Base-by-base conservation (phyloP, 2,113 vertebrate species). In the Nicator chloris region DNA sequence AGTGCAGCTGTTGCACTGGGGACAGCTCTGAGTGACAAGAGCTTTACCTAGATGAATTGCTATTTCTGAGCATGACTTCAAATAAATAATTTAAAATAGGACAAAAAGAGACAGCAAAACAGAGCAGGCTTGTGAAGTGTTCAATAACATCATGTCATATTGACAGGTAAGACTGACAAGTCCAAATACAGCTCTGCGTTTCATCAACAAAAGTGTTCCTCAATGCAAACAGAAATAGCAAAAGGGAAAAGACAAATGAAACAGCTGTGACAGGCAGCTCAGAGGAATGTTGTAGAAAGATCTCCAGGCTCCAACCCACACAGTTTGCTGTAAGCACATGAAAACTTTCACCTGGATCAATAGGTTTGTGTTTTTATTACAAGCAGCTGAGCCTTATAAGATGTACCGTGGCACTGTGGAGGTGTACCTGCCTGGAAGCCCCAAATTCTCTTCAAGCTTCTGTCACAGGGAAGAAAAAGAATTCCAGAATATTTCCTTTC, bases 131-230 rank as follows among this genome's bases (percentile, higher is more conserved):
- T 47, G 22, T 6, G 2, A 51, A 37, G 50, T 9, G 35, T 59
- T 95, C 82, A 86, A 51, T 39, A 90, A 57, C 61, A 78, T 37
- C 23, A 26, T 39, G 79, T 86, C 82, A 70, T n/a, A 54, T 22
- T 86, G 94, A 95, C 15, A 77, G 60, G 28, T 57, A 77, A 93
- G 91, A 90, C 42, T 88, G 86, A 92, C 82, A 93, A 81, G 39
- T 70, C 64, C 76, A 95, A 95, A 94, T 35, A 90, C 76, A 70
- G 35, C 68, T 57, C 80, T 33, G 64, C 13, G 15, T 92, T 86
- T 60, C 86, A 80, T 81, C 82, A 88, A 64, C 86, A 77, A 73
- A 59, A 66, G 51, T 22, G n/a, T 54, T 94, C 86, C 39, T 77
- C 60, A 57, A 2, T 15, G 64, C 71, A 83, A 77, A 90, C 39